phyloP scores from a whole-genome alignment of 2,113 vertebrate species.

The Recurvirostra avosetta region DNA sequence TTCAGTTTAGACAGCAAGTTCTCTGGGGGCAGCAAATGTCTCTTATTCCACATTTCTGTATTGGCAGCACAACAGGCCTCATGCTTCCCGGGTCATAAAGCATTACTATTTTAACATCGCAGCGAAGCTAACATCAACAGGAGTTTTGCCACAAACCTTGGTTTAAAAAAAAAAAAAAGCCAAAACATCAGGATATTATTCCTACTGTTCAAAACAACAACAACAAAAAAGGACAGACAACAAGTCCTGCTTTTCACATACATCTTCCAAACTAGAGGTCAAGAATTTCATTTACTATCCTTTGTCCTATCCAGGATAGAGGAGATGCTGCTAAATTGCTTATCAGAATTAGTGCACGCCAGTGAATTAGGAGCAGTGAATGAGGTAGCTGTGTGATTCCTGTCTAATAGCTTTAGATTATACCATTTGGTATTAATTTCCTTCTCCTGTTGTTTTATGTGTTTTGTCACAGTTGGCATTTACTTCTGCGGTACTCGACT shows the following conservation, averaged over 20 bases:
- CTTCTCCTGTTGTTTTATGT: background rate
- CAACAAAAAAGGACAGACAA: background rate
- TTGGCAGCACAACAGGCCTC: background rate
- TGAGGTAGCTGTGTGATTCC: background rate
- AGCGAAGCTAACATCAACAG: background rate
- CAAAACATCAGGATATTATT: background rate
- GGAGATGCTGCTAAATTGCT: background rate
- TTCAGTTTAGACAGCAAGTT: background rate
- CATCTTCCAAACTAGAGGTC: background rate
- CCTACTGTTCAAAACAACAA: background rate
- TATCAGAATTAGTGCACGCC: background rate
- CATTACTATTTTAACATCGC: background rate
- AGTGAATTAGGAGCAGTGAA: background rate
- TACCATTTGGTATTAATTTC: background rate
- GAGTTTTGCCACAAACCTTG: background rate
- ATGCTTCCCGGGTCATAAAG: background rate
- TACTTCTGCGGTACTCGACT: background rate
- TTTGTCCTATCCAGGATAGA: background rate
- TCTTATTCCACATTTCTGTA: background rate
- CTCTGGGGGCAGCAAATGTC: background rate
- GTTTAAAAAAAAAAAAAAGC: background rate
- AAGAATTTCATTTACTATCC: background rate
- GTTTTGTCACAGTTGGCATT: background rate
- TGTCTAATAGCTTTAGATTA: background rate
- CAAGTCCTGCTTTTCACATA: background rate